Evolutionary conservation across 2,113 vertebrate species (phyloP).

Genomic region (Pygathrix nemaeus): DNA sequence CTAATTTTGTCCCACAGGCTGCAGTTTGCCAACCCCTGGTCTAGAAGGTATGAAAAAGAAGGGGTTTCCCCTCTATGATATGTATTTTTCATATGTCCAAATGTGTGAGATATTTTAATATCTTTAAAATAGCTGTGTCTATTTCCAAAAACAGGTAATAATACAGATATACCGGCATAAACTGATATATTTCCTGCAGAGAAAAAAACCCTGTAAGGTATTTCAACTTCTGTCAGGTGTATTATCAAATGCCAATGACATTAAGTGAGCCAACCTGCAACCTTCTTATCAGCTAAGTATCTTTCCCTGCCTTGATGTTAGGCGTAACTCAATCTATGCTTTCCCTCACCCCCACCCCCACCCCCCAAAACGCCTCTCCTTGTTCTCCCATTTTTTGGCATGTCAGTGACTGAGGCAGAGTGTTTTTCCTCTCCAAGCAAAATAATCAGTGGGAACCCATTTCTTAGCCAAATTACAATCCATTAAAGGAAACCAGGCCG

Average conservation of each 20-base stretch:
- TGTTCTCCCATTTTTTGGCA: background rate
- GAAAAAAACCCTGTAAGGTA: background rate
- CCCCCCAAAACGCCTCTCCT: too few species aligned
- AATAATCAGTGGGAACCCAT: constrained; percentile 34
- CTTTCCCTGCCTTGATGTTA: background rate
- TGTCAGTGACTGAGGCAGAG: background rate
- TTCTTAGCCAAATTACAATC: constrained; percentile 44
- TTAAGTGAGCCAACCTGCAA: background rate
- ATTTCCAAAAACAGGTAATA: constrained; percentile 15
- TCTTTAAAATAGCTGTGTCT: background rate
- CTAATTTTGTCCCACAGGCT: background rate
- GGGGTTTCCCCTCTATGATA: background rate
- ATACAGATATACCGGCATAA: background rate
- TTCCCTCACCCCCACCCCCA: background rate
- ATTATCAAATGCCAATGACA: background rate
- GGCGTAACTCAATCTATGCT: background rate
- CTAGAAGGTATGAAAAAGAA: background rate
- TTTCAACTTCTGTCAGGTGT: background rate
- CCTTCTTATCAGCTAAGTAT: background rate
- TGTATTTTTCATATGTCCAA: background rate
- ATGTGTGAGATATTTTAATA: background rate
- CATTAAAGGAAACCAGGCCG: background rate
- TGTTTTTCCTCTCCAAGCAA: constrained; percentile 32
- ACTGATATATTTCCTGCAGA: background rate
- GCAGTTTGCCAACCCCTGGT: background rate